Conservation (phyloP, 23 tunicate genomes). For the Styela clava region DNA sequence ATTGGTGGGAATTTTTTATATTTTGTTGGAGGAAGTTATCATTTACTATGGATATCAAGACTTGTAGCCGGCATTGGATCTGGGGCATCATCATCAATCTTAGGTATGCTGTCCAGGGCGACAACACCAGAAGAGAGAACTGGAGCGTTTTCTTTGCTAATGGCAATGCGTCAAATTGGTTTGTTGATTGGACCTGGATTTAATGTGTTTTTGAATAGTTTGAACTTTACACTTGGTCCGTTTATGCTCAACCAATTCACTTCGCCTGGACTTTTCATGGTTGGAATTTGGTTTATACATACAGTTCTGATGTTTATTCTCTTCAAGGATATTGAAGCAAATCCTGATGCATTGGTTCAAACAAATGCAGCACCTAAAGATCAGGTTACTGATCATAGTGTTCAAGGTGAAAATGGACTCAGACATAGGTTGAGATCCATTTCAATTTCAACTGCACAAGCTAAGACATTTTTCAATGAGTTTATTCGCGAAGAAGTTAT, state of each 20-base stretch:
- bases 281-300: constrained; percentile 57
- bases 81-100: constrained; percentile 81
- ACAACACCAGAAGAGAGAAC: constrained; percentile 76
- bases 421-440: background rate
- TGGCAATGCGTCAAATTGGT: constrained; percentile 84
- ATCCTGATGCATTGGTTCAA: no score
- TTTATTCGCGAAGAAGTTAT: constrained; percentile 78
- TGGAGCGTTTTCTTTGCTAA: constrained; percentile 57
- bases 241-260: constrained; percentile 47
- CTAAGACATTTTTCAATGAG: constrained; percentile 29
- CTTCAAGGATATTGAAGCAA: constrained; percentile 48
- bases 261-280: constrained; percentile 79
- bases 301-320: constrained; percentile 29
- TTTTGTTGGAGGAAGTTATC: constrained; percentile 34
- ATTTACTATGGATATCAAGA: constrained; percentile 57
- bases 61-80: constrained; percentile 86
- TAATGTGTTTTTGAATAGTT: constrained; percentile 43
- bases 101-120: constrained; percentile 59
- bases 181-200: constrained; percentile 81
- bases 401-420: background rate
- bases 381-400: background rate
- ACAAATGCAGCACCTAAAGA: background rate
- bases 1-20: constrained; percentile 83
- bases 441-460: background rate
- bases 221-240: constrained; percentile 66